phyloP scores from a whole-genome alignment of 2,888 invertebrate species.

The Dioctria linearis region DNA sequence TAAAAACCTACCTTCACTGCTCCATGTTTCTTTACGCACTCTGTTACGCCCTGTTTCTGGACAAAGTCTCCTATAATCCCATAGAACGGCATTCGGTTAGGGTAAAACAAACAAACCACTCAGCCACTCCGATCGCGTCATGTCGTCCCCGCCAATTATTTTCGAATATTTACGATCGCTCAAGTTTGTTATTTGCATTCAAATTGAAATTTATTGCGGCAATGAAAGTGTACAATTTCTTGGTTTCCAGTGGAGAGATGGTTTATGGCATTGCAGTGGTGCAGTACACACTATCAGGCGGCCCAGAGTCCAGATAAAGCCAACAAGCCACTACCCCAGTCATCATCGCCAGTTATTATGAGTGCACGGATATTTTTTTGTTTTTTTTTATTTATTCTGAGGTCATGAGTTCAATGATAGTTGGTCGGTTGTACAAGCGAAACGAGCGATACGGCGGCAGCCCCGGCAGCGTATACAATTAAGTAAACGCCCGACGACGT shows the following conservation, averaged over 20 bases:
- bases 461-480: background rate
- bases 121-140: conserved; percentile 10
- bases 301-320: conserved; percentile 1
- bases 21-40: too few relatives aligned
- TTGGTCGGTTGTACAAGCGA: conserved; percentile 8
- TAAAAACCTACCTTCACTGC: too few relatives aligned
- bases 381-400: conserved; percentile 34
- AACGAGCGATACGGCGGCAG: background rate
- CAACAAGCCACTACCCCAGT: background rate
- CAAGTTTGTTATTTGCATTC: conserved; percentile 50
- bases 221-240: conserved; percentile 49
- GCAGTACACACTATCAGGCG: conserved; percentile 15
- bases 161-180: conserved; percentile 50
- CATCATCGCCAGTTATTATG: conserved; percentile 12
- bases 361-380: conserved; percentile 30
- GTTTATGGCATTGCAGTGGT: conserved; percentile 37
- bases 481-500: conserved; percentile 26
- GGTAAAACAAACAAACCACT: background rate
- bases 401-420: conserved; percentile 48
- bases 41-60: too few relatives aligned
- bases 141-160: conserved; percentile 34
- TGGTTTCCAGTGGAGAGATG: conserved; percentile 34
- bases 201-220: conserved; percentile 51
- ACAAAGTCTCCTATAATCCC: too few relatives aligned
- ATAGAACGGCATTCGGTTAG: background rate